Conservation (phyloP, 2,888 invertebrate genomes). For the Steinernema carpocapsae region DNA sequence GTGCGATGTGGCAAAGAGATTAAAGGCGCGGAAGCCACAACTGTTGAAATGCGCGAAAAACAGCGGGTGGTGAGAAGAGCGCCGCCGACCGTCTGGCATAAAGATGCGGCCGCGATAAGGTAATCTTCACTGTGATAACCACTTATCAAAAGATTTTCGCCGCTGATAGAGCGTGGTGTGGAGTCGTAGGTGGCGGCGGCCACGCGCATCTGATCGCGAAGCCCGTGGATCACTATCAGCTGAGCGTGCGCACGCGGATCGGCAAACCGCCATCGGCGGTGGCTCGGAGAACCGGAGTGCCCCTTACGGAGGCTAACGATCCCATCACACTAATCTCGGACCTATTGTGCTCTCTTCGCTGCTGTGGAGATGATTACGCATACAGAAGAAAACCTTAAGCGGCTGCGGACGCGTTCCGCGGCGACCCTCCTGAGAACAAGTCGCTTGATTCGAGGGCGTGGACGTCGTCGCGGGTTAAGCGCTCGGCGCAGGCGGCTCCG, state of each 20-base stretch:
- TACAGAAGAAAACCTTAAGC: conserved; percentile 17
- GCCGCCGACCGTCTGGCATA: neutral
- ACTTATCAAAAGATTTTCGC: conserved; percentile 4
- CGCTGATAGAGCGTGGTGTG: neutral
- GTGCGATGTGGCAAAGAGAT: conserved; percentile 28
- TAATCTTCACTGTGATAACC: conserved; percentile 6
- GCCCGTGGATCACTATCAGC: conserved; percentile 16
- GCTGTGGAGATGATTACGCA: neutral
- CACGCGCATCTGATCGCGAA: neutral
- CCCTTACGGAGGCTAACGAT: too few relatives aligned
- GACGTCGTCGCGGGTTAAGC: conserved; percentile 11
- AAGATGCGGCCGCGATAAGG: conserved; percentile 7
- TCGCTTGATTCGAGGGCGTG: conserved; percentile 26
- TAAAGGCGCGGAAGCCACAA: neutral
- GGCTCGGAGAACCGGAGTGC: too few relatives aligned
- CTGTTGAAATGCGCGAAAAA: conserved; percentile 27
- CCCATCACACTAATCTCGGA: too few relatives aligned
- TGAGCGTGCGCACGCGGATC: neutral
- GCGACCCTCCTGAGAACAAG: neutral
- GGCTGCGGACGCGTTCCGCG: neutral
- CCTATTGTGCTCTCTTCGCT: neutral
- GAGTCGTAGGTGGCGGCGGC: neutral
- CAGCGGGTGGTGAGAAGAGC: neutral
- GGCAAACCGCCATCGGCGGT: conserved; percentile 11
- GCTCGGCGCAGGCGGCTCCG: conserved; percentile 18